Conservation (phyloP, 35 echinoderm and acorn worm species). For the Heliocidaris tuberculata region DNA sequence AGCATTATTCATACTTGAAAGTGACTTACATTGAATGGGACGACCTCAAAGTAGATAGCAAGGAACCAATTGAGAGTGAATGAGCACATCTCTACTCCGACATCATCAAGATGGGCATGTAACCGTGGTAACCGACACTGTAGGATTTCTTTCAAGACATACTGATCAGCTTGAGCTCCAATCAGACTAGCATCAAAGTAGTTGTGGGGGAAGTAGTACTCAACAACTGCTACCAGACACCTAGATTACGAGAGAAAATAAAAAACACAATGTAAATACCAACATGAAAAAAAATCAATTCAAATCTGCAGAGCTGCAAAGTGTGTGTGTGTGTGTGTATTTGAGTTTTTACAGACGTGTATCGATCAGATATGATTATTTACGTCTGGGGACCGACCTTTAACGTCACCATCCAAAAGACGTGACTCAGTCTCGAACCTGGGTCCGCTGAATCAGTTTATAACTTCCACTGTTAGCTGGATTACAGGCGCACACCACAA, state of each 20-base stretch:
- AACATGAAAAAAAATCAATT: not conserved
- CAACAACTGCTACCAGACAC: conserved; percentile 94
- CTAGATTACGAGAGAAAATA: conserved; percentile 30
- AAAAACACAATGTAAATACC: not conserved
- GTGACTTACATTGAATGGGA: conserved; percentile 87
- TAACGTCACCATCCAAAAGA: too few relatives aligned
- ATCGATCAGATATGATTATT: too few relatives aligned
- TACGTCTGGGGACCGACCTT: too few relatives aligned
- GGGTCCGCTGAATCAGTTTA: too few relatives aligned
- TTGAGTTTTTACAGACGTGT: too few relatives aligned
- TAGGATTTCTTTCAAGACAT: conserved; percentile 85
- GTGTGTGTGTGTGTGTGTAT: too few relatives aligned
- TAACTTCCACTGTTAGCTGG: too few relatives aligned
- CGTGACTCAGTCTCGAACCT: too few relatives aligned
- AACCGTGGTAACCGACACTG: conserved; percentile 78
- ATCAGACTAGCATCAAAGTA: conserved; percentile 97
- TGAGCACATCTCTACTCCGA: conserved; percentile 94
- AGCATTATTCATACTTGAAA: too few relatives aligned
- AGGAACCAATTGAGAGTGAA: conserved; percentile 99
- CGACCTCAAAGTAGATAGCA: conserved; percentile 91
- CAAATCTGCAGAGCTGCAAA: not conserved
- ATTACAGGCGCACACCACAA: too few relatives aligned
- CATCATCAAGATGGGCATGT: conserved; percentile 84
- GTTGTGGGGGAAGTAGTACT: conserved; percentile 92
- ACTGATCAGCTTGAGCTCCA: conserved; percentile 97